Base-by-base conservation (phyloP, 2,797 vertebrate genomes). In the Chaetophractus vellerosus region DNA sequence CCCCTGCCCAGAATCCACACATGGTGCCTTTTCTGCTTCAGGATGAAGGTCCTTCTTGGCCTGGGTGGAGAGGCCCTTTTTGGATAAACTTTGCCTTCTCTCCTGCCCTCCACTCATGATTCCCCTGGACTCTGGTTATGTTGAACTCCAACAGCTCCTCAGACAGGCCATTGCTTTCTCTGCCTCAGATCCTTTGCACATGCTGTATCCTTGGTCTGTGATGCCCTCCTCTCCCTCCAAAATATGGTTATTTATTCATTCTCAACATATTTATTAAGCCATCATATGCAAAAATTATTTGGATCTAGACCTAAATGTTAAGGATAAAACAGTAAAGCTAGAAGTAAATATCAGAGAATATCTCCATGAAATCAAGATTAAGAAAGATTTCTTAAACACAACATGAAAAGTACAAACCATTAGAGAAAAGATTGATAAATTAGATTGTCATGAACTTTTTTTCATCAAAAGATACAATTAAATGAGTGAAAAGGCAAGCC, bases 401-500 rank as follows among this genome's bases (percentile, higher is more conserved):
- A 19, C 57, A 72, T 41, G 76, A n/a, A 57, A 93, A 82, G 18
- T 33, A 64, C 5, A 26, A 59, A 59, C 64, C 45, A 52, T 21
- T 61, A 41, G 75, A 36, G 86, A 85, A n/a, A 64, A 92, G 19
- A 76, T 59, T 19, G 66, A 28, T 63, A 31, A 50, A 61, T 76
- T 89, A 33, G 82, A 48, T 15, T 19, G 69, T 75, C 9, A 23
- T 59, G 83, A 88, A 45, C 36, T 75, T 83, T 28, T 41, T 28
- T 89, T 91, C 68, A 45, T 91, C 64, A 23, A 50, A 82, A 85
- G 61, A 64, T 33, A 55, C 23, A 45, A 71, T 33, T n/a, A 57
- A 82, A 84, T 76, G 41, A 26, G 9, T 81, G 68, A 74, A 91
- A 81, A 88, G n/a, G 28, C 55, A 80, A 81, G 28, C 48, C 69